phyloP scores from a whole-genome alignment of 2,888 invertebrate genomes.

The Amiota mariae region DNA sequence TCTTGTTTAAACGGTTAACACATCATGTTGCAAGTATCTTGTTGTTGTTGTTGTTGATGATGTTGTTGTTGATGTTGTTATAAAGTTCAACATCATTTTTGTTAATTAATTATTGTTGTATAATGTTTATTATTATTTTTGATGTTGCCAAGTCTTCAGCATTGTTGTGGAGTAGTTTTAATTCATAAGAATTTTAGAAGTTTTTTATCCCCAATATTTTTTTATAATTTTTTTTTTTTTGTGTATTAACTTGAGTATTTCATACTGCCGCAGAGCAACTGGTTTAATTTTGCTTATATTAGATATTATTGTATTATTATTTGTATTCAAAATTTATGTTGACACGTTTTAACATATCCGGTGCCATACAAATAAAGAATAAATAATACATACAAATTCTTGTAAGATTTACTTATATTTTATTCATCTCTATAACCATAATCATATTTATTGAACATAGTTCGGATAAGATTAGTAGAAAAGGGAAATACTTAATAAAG shows the following conservation, averaged over 20 bases:
- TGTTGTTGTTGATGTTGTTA: conserved; percentile 52
- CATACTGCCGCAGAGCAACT: background rate
- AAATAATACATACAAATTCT: too few species aligned
- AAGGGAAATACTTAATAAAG: background rate
- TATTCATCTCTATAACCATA: background rate
- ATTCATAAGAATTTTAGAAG: conserved; percentile 41
- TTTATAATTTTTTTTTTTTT: background rate
- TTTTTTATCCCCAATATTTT: background rate
- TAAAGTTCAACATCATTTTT: conserved; percentile 52
- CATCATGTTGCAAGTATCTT: background rate
- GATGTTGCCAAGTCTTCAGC: conserved; percentile 35
- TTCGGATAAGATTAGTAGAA: background rate
- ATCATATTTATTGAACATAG: background rate
- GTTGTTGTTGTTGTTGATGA: background rate
- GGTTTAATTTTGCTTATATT: background rate
- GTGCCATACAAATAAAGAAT: conserved; percentile 41
- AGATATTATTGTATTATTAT: background rate
- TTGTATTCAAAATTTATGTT: conserved; percentile 2
- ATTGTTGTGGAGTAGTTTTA: conserved; percentile 26
- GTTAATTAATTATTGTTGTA: conserved; percentile 66
- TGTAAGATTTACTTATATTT: background rate
- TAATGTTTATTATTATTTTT: conserved; percentile 54
- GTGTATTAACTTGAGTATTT: background rate
- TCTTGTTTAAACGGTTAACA: background rate
- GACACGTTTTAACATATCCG: conserved; percentile 43